Base-by-base conservation (phyloP, 1,140 invertebrate species). In the Drosophila kikkawai region DNA sequence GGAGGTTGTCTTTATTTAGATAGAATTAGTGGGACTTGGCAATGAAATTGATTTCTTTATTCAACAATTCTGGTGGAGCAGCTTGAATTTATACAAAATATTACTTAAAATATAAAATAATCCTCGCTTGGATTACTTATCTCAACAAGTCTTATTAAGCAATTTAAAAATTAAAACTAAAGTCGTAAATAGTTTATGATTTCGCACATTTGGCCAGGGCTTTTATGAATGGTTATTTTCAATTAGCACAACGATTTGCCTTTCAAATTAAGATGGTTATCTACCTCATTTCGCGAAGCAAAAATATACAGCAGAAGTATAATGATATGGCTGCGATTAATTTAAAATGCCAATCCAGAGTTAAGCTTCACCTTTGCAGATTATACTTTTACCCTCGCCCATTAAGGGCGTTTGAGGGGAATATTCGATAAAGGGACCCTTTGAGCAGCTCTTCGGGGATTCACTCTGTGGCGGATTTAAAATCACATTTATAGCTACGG, bases 1-100 rank as follows among this genome's bases (percentile, higher is more conserved):
- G 26, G 39, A 74, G 70, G 69, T 73, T 73, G 69, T 22, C 50
- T 26, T 17, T 36, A 39, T 60, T 74, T 73, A 73, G 53, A 71
- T 37, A 32, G 13, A 47, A 68, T 17, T 2, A 7, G 53, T 22
- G 32, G 19, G 34, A 26, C 3, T 41, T 19, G 36, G n/a, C 29
- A 65, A 22, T 59, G 53, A 22, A 13, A 26, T 32, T 32, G n/a
- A 29, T 15, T 39, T 39, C 12, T 39, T 37, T 37, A 8, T 34
- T 11, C 13, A 11, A 15, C 8, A 15, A 26, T 15, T 29, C 22
- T 26, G 4, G 22, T 5, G 4, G 8, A 11, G 12, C 19, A 13
- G 12, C 12, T 47, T 34, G 4, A 5, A 15, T 13, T 1, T 2
- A 22, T n/a, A 26, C 15, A 51, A 6, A 9, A 29, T 29, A n/a